phyloP scores from a whole-genome alignment of 2,113 vertebrate genomes.

The Macrotus californicus region DNA sequence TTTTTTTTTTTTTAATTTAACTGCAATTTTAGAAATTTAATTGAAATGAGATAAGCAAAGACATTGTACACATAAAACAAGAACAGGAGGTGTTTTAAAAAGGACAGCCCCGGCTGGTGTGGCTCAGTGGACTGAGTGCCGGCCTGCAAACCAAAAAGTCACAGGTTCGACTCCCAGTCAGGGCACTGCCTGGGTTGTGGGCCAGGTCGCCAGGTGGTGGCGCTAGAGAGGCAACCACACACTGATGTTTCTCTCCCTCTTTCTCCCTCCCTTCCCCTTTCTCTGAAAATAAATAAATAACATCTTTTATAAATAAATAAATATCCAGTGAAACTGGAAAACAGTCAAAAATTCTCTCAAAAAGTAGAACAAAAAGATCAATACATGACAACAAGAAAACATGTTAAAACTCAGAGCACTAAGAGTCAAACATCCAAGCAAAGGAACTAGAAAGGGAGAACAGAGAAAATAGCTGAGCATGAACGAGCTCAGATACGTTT shows the following conservation, averaged over 20 bases:
- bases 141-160: too few relatives aligned
- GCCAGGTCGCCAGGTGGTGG: too few relatives aligned
- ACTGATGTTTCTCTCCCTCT: too few relatives aligned
- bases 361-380: too few relatives aligned
- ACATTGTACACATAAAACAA: background rate
- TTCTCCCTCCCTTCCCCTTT: too few relatives aligned
- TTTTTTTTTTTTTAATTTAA: background rate
- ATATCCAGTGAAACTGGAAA: background rate
- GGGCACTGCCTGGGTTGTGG: too few relatives aligned
- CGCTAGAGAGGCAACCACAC: too few relatives aligned
- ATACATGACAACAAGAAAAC: too few relatives aligned
- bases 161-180: too few relatives aligned
- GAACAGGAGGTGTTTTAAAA: background rate
- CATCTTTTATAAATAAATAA: background rate
- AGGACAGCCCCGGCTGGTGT: background rate
- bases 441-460: background rate
- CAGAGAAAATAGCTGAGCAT: background rate
- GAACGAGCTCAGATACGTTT: accelerated
- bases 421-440: background rate
- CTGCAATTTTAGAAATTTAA: background rate
- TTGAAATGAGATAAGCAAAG: background rate
- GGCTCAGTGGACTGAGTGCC: background rate
- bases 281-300: too few relatives aligned
- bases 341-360: too few relatives aligned
- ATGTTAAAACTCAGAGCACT: too few relatives aligned